Evolutionary conservation across 2,113 vertebrate species (phyloP).

Genomic region (Peucedramus taeniatus): DNA sequence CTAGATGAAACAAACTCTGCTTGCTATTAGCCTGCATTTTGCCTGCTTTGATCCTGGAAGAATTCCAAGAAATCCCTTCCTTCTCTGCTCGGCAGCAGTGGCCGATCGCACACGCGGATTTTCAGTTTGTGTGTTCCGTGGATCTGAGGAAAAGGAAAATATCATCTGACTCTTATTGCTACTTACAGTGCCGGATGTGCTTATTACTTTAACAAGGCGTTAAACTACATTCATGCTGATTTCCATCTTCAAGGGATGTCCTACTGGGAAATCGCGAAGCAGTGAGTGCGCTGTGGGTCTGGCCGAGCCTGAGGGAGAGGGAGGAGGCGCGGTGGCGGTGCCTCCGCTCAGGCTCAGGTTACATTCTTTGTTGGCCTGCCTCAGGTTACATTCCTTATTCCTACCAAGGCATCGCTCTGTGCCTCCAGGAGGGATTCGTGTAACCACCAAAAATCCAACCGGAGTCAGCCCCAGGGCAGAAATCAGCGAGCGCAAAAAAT

Average conservation of each 20-base stretch:
- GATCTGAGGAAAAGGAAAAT: background rate
- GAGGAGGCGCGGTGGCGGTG: rapidly evolving
- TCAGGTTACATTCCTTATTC: background rate
- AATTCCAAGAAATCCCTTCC: background rate
- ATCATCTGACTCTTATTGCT: background rate
- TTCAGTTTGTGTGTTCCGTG: background rate
- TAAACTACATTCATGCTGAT: background rate
- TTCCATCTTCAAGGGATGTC: background rate
- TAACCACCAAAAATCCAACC: background rate
- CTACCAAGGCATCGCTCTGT: background rate
- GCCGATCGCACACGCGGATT: rapidly evolving
- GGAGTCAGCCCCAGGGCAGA: background rate
- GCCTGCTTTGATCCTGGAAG: background rate
- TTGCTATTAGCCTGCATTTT: background rate
- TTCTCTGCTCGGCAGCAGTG: background rate
- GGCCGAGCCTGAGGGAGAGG: background rate
- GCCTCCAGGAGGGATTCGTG: background rate
- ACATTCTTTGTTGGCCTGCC: background rate
- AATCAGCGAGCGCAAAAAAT: background rate
- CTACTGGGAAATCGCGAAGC: rapidly evolving
- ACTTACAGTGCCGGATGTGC: background rate
- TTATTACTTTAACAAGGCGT: background rate
- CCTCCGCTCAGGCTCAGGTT: background rate
- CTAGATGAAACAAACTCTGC: background rate
- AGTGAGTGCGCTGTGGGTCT: rapidly evolving